Evolutionary conservation across 2,113 vertebrate species (phyloP).

Genomic region (Pedionomus torquatus): DNA sequence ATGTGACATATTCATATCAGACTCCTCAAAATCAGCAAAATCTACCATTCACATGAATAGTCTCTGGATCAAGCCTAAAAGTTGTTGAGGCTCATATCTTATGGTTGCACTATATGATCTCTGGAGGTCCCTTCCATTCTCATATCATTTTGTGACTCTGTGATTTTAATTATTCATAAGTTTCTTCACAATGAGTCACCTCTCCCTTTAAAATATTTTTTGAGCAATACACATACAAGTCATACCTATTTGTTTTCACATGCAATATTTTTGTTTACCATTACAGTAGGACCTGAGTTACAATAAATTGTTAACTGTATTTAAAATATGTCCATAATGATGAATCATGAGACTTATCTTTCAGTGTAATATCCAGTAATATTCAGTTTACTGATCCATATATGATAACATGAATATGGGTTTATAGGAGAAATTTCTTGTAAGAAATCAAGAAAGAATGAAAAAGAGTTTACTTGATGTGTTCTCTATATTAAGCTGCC

Average conservation of each 20-base stretch:
- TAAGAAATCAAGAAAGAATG: not conserved
- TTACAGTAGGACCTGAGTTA: not conserved
- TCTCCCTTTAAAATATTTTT: not conserved
- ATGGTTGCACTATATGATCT: too few relatives aligned
- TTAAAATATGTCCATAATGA: not conserved
- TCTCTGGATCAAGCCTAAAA: not conserved
- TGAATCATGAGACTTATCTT: not conserved
- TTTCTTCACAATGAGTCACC: not conserved
- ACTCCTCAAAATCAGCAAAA: not conserved
- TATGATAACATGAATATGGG: not conserved
- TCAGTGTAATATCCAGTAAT: not conserved
- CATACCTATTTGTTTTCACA: not conserved
- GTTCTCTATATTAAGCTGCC: not conserved
- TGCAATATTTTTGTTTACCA: not conserved
- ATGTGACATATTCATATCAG: not conserved
- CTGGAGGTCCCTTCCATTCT: too few relatives aligned
- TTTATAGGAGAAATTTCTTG: not conserved
- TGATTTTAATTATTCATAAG: not conserved
- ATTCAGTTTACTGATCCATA: not conserved
- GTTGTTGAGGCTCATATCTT: not conserved
- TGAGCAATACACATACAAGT: not conserved
- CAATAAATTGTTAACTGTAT: not conserved
- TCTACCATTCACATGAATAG: not conserved
- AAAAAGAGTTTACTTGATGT: not conserved
- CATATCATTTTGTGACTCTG: too few relatives aligned